Base-by-base conservation (phyloP, 2,113 vertebrate species). In the Hippocampus zosterae region DNA sequence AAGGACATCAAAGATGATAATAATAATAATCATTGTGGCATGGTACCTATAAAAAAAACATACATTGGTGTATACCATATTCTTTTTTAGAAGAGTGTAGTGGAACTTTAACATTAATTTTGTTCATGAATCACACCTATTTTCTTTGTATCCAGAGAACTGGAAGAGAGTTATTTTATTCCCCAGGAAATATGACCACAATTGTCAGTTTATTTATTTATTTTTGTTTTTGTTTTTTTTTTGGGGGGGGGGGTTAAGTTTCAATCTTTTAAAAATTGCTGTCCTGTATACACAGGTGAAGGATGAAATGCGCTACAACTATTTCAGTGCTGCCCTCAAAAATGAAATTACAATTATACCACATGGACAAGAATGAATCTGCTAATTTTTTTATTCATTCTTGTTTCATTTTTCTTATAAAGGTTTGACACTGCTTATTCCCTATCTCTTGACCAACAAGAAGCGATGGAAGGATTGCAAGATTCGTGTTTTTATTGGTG, bases 351-450 rank as follows among this genome's bases (percentile, higher is more conserved):
- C 5, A 53, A 53, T 55, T 23, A 23, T 55, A 55, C 21, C 23
- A 23, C 52, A 23, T 23, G 52, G n/a, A 37, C 33, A 37, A 37
- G 33, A 37, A 37, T 37, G 1, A 37, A 37, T 37, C 33, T 37
- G 33, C 33, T 37, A 5, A n/a, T 21, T 42, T 41, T 8, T 9
- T 37, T 33, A 19, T 61, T 3, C 6, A 61, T 33, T 5, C 37
- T 55, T 55, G 57, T 60, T 60, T 18, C 2, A 18, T 18, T 53
- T 37, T 56, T 42, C 2, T 6, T n/a, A 29, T 41, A 16, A 70
- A 93, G 97, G 97, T 76, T 88, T 99, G 88, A 98, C 97, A 1
- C 87, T 99, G 81, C 80, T 99, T 81, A 98, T 99, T 87, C 97
- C 97, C 0, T 99, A 98, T 85, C 93, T 99, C 74, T 88, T 98